These are phyloP conservation scores for Stenchaetothrips biformis DNA, from an alignment of 2,888 invertebrate species.

Conservation along the genomic window DNA sequence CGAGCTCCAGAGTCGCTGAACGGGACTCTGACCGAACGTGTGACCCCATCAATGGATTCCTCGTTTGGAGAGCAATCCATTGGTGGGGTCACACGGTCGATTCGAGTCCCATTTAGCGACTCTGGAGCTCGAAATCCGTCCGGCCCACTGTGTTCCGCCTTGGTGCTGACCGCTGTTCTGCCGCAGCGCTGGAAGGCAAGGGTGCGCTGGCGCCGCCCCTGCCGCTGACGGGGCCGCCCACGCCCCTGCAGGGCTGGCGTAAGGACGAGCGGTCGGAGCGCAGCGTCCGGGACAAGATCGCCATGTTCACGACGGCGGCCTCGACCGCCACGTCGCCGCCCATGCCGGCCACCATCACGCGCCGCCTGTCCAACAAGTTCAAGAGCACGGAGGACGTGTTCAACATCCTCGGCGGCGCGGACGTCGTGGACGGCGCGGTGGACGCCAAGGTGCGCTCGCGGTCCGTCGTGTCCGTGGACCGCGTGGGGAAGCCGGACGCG, in stretches of 20 bases:
- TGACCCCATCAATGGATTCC: no score
- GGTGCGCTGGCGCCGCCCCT: conserved; percentile 42
- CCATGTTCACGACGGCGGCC: conserved; percentile 59
- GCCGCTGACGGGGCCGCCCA: conserved; percentile 36
- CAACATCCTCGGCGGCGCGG: conserved; percentile 29
- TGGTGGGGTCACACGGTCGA: no score
- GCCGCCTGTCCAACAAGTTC: conserved; percentile 44
- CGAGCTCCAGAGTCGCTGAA: no score
- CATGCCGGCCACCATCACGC: conserved; percentile 43
- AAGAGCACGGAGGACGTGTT: conserved; percentile 47
- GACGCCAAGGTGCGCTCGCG: conserved; percentile 36
- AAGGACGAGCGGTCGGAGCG: conserved; percentile 75
- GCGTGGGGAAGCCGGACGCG: conserved; percentile 33
- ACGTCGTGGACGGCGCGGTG: conserved; percentile 39
- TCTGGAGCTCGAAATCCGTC: no score
- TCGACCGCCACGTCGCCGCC: conserved; percentile 45
- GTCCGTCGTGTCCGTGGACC: conserved; percentile 37
- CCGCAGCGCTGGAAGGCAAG: not conserved
- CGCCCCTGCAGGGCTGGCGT: conserved; percentile 47
- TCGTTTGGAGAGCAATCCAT: no score
- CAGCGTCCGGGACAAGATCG: conserved; percentile 80
- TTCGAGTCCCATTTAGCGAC: no score
- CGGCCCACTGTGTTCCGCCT: not conserved
- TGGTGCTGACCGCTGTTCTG: not conserved
- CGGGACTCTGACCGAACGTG: no score